Evolutionary conservation across 2,797 vertebrate species (phyloP).

Genomic region (Smutsia gigantea): DNA sequence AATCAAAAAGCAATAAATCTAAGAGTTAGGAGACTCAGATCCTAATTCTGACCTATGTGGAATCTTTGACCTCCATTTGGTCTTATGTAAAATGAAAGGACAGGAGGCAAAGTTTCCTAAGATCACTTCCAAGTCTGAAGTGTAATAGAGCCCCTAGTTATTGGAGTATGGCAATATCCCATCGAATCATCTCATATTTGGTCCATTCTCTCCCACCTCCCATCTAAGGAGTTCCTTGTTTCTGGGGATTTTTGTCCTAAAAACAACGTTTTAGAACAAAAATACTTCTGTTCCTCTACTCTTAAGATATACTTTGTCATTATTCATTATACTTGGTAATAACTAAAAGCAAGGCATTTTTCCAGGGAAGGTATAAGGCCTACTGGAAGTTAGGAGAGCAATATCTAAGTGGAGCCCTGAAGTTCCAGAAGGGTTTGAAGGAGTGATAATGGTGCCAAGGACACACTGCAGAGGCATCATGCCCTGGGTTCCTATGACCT

Average conservation of each 20-base stretch:
- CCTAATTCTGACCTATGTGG: background rate
- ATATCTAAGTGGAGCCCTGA: background rate
- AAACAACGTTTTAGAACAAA: constrained; percentile 8
- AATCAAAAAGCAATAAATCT: background rate
- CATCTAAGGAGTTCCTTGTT: background rate
- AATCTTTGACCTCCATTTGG: background rate
- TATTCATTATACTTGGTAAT: background rate
- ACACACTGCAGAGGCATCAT: background rate
- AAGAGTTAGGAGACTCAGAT: background rate
- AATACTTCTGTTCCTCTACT: background rate
- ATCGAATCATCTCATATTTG: background rate
- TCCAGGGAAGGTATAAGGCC: background rate
- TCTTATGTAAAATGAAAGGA: background rate
- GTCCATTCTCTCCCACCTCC: background rate
- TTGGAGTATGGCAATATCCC: background rate
- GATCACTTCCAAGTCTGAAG: background rate
- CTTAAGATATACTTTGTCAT: background rate
- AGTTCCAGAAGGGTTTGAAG: background rate
- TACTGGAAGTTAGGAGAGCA: background rate
- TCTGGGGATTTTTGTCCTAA: background rate
- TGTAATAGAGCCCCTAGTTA: background rate
- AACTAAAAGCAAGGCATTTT: background rate
- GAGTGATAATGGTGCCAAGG: background rate
- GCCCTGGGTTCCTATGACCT: constrained; percentile 4
- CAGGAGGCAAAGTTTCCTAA: background rate